Conservation (phyloP, 2,113 vertebrate genomes). For the Ranitomeya variabilis region DNA sequence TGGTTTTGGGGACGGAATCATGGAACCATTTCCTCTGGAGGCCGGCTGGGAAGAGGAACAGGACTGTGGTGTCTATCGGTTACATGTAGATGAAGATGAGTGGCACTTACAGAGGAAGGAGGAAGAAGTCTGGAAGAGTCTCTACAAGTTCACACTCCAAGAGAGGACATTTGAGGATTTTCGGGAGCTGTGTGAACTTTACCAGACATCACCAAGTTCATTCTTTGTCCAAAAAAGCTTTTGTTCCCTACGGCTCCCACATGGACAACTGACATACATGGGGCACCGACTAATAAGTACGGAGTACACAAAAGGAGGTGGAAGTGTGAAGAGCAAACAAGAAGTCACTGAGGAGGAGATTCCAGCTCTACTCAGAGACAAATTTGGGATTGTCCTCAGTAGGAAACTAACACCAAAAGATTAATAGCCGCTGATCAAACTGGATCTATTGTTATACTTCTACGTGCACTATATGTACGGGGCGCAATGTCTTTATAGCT, state of each 20-base stretch:
- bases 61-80: slow-evolving; percentile 68
- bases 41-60: slow-evolving; percentile 65
- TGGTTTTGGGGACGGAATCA: slow-evolving; percentile 66
- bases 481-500: too few relatives aligned
- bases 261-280: slow-evolving; percentile 69
- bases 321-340: slow-evolving; percentile 52
- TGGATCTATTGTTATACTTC: too few relatives aligned
- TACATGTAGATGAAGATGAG: slow-evolving; percentile 56
- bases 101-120: slow-evolving; percentile 66
- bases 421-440: not conserved
- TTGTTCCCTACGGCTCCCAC: slow-evolving; percentile 67
- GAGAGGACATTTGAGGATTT: slow-evolving; percentile 69
- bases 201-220: slow-evolving; percentile 71
- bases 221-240: slow-evolving; percentile 64
- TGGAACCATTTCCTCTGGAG: slow-evolving; percentile 70
- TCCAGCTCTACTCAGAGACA: slow-evolving; percentile 64
- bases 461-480: too few relatives aligned
- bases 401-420: slow-evolving; percentile 58
- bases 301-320: slow-evolving; percentile 21
- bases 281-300: slow-evolving; percentile 68
- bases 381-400: slow-evolving; percentile 69
- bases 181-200: slow-evolving; percentile 71
- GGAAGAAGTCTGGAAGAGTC: slow-evolving; percentile 56
- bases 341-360: slow-evolving; percentile 72
- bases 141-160: slow-evolving; percentile 75